Base-by-base conservation (phyloP, 1,140 invertebrate species). In the Megalopta genalis region DNA sequence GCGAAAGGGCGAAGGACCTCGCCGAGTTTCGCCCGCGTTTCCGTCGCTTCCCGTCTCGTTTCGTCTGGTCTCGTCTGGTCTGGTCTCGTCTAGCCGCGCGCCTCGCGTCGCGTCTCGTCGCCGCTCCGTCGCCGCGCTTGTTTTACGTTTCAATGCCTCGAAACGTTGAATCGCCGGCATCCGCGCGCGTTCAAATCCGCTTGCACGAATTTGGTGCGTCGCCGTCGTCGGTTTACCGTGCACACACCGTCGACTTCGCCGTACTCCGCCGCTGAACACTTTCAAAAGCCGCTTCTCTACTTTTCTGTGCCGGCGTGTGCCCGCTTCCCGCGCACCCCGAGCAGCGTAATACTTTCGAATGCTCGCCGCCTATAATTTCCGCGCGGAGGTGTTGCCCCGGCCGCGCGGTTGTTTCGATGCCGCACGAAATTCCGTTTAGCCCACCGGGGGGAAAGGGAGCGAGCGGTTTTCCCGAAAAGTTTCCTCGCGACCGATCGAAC, bases 1-100 rank as follows among this genome's bases (percentile, higher is more conserved):
- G 65, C 54, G 65, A 69, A 60, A 37, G 74, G n/a, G 8, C 49
- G 65, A 37, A 57, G 39, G 54, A 82, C 66, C 67, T 82, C 68
- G 67, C 52, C 75, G 82, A 54, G 68, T 78, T 66, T 80, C 70
- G 52, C 49, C 52, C 42, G 49, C n/a, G 25, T 63, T 57, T 21
- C n/a, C 23, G 18, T 69, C 76, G 77, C 25, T 32, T 32, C 32
- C 4, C 32, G 32, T 32, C 32, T 32, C 32, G 32, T 32, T 32
- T 32, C 32, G 32, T 32, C 32, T 32, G 1, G 32, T 32, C 4
- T 32, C 1, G 32, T 32, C 32, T 32, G 1, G 32, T 32, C 32
- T 32, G 32, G 32, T 32, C 32, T 32, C 32, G 32, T 32, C 32
- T 32, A n/a, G n/a, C n/a, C n/a, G n/a, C n/a, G n/a, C n/a, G n/a